Base-by-base conservation (phyloP, 1,140 invertebrate genomes). In the Bathynomus jamesi region DNA sequence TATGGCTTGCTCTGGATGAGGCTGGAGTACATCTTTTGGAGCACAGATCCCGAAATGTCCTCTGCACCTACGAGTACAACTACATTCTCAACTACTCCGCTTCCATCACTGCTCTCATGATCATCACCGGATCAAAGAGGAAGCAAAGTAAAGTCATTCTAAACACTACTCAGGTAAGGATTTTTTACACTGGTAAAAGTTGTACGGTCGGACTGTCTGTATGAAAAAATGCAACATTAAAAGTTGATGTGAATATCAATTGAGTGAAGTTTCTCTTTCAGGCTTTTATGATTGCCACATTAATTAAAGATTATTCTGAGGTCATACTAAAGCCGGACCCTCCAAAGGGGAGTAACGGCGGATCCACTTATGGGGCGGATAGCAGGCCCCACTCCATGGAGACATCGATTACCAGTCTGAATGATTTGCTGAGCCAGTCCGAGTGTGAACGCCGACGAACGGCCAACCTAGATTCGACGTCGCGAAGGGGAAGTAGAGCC, bases 1-100 rank as follows among this genome's bases (percentile, higher is more conserved):
- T 98, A 4, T 95, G 95, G 92, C 82, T 98, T 62, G 94, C 93
- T 11, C 90, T 97, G 4, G 93, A 96, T 83, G 93, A 96, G 82
- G 87, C 87, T 78, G 95, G 95, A n/a, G 86, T 98, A 67, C 94
- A 96, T 80, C 83, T 98, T 61, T 83, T 97, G 69, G 91, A 96
- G 79, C 89, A 92, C 79, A 88, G 93, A 67, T 90, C 92, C 4
- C 87, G 93, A 69, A 91, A 94, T 80, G 89, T 92, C 29, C 85
- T 96, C 0, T 93, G 92, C 81, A 93, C 90, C 77, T 94, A 94
- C 81, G 92, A 95, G 79, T 95, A 94, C 82, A 87, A 86, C 73
- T 90, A 89, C 78, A 90, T 96, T 79, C 84, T 94, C 65, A 92
- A 90, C 75, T 94, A 94, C 81, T 94, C 89, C 64, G 93, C 93